Percentiles rank a stretch among this genome's conserved stretches.
These are phyloP conservation scores for Apeira syringaria DNA, from an alignment of 2,888 invertebrate genomes.

Conservation along the genomic window DNA sequence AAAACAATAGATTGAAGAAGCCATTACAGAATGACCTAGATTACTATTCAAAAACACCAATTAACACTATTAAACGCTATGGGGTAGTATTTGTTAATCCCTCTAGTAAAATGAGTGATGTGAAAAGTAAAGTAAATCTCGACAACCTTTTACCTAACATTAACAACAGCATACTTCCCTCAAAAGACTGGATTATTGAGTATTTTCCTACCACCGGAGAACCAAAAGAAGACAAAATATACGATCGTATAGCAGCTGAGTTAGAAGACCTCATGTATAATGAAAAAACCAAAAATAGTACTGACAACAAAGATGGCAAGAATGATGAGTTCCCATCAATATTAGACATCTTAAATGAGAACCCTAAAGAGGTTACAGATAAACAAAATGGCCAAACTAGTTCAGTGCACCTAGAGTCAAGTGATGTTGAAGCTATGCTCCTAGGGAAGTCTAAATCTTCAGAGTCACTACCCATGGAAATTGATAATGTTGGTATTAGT, in stretches of 20 bases:
- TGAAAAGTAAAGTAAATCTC: slow-evolving; percentile 51
- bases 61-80: slow-evolving; percentile 58
- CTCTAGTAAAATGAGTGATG: slow-evolving; percentile 44
- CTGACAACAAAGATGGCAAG: slow-evolving; percentile 58
- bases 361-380: slow-evolving; percentile 41
- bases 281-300: slow-evolving; percentile 53
- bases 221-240: slow-evolving; percentile 74
- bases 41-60: slow-evolving; percentile 42
- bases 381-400: slow-evolving; percentile 47
- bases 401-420: slow-evolving; percentile 59
- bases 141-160: slow-evolving; percentile 59
- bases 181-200: slow-evolving; percentile 72
- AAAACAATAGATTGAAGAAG: slow-evolving; percentile 65
- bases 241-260: slow-evolving; percentile 78
- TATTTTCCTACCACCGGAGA: slow-evolving; percentile 69
- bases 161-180: slow-evolving; percentile 62
- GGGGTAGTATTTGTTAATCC: slow-evolving; percentile 66
- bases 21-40: slow-evolving; percentile 17
- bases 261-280: slow-evolving; percentile 76
- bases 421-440: slow-evolving; percentile 77
- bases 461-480: slow-evolving; percentile 53
- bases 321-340: slow-evolving; percentile 78
- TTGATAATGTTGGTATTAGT: slow-evolving; percentile 51
- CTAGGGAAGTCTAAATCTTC: slow-evolving; percentile 55
- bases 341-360: slow-evolving; percentile 73